Evolutionary conservation across 2,113 vertebrate species (phyloP).

Genomic region (Cyanoramphus novaezelandiae): DNA sequence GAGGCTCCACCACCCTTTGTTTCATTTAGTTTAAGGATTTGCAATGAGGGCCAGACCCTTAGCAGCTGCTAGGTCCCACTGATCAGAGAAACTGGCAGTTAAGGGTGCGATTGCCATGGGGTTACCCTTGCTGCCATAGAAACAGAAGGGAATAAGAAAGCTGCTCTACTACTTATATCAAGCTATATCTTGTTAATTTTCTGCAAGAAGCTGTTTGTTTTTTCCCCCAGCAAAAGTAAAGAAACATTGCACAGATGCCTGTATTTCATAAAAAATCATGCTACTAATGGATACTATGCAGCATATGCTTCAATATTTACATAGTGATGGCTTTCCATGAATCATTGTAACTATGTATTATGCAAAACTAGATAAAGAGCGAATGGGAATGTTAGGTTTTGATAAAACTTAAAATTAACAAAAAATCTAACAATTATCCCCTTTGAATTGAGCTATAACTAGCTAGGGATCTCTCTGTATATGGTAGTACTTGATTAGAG

Average conservation of each 20-base stretch:
- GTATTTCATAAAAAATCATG: neutral
- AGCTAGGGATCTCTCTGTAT: conserved; percentile 44
- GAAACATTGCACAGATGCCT: neutral
- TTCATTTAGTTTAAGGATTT: neutral
- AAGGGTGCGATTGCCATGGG: neutral
- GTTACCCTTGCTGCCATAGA: neutral
- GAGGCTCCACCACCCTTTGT: neutral
- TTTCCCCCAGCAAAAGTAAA: neutral
- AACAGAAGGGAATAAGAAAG: neutral
- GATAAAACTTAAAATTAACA: conserved; percentile 61
- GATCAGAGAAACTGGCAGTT: neutral
- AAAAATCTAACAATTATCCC: conserved; percentile 52
- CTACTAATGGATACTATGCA: neutral
- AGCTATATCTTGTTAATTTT: neutral
- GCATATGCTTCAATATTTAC: conserved; percentile 51
- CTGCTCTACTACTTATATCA: neutral
- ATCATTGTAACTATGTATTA: conserved; percentile 4
- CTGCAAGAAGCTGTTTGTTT: neutral
- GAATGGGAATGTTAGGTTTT: conserved; percentile 60
- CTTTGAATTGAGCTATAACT: conserved; percentile 62
- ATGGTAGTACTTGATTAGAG: conserved; percentile 59
- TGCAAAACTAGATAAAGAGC: conserved; percentile 44
- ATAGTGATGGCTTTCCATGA: conserved; percentile 17
- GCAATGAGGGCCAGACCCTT: neutral
- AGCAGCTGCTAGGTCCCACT: neutral